These are phyloP conservation scores for Dendrolimus punctatus DNA, from an alignment of 1,140 invertebrate species.

Conservation along the genomic window DNA sequence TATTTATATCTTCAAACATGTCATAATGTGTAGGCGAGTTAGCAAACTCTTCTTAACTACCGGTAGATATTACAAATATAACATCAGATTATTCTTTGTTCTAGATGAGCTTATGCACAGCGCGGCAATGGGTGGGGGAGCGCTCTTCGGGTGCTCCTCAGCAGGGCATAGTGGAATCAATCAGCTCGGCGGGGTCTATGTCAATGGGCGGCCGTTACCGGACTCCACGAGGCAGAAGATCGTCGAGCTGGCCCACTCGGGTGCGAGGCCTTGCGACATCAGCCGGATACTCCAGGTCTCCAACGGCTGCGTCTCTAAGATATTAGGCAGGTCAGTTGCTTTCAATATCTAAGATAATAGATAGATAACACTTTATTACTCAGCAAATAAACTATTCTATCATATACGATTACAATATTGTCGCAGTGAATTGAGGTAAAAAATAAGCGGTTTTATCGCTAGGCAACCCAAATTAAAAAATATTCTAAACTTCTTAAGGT, in stretches of 20 bases:
- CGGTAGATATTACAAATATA: not conserved
- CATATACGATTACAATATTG: too few relatives aligned
- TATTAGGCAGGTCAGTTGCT: constrained; percentile 88
- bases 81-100: constrained; percentile 12
- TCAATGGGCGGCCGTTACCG: constrained; percentile 96
- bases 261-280: constrained; percentile 98
- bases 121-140: constrained; percentile 70
- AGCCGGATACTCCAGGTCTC: constrained; percentile 96
- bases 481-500: too few relatives aligned
- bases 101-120: constrained; percentile 70
- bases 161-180: constrained; percentile 97
- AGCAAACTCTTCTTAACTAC: too few relatives aligned
- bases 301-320: constrained; percentile 96
- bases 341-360: too few relatives aligned
- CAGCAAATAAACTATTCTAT: too few relatives aligned
- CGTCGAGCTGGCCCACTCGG: constrained; percentile 96
- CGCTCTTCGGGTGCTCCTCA: constrained; percentile 82
- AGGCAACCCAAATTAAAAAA: too few relatives aligned
- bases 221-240: constrained; percentile 98
- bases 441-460: too few relatives aligned
- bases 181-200: constrained; percentile 98
- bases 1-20: too few relatives aligned
- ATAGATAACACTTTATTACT: too few relatives aligned
- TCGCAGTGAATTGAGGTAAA: too few relatives aligned
- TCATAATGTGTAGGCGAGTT: too few relatives aligned